Percentiles rank a stretch among this genome's conserved stretches.
Conservation (phyloP, 2,797 vertebrate genomes). For the Eulemur albifrons region DNA sequence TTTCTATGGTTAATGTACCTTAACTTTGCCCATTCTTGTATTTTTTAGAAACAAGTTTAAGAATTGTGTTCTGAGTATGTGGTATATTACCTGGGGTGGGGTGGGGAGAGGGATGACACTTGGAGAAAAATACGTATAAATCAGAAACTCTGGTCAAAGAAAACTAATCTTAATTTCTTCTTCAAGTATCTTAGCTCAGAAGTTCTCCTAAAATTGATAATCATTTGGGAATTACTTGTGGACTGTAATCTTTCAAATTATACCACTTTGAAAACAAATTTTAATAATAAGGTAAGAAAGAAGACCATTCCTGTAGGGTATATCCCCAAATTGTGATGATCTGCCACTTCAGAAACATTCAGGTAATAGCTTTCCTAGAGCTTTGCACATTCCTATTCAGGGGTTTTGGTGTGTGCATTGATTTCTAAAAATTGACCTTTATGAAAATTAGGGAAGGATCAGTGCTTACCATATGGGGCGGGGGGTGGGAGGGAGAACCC, state of each 20-base stretch:
- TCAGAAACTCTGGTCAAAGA: slow-evolving; percentile 55
- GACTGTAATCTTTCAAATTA: slow-evolving; percentile 36
- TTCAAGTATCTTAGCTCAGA: slow-evolving; percentile 63
- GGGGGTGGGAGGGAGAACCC: slow-evolving; percentile 37
- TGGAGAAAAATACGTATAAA: slow-evolving; percentile 58
- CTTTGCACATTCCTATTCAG: slow-evolving; percentile 72
- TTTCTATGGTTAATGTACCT: neutral
- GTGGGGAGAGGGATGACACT: slow-evolving; percentile 53
- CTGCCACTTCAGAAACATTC: slow-evolving; percentile 61
- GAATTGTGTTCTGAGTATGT: slow-evolving; percentile 50
- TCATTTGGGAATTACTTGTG: slow-evolving; percentile 4
- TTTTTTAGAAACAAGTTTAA: slow-evolving; percentile 56
- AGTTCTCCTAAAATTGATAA: slow-evolving; percentile 28
- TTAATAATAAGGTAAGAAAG: slow-evolving; percentile 10
- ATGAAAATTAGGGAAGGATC: slow-evolving; percentile 43
- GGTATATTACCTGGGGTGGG: slow-evolving; percentile 15
- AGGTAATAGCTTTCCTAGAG: slow-evolving; percentile 15
- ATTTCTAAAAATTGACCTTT: slow-evolving; percentile 48
- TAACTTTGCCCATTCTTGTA: slow-evolving; percentile 60
- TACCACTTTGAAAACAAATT: slow-evolving; percentile 40
- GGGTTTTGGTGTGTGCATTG: slow-evolving; percentile 57
- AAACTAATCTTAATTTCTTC: slow-evolving; percentile 41
- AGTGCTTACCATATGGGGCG: slow-evolving; percentile 56
- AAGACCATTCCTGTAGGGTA: neutral
- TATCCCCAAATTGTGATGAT: slow-evolving; percentile 50